phyloP scores from a whole-genome alignment of 2,888 invertebrate species.

The Empis stercorea region DNA sequence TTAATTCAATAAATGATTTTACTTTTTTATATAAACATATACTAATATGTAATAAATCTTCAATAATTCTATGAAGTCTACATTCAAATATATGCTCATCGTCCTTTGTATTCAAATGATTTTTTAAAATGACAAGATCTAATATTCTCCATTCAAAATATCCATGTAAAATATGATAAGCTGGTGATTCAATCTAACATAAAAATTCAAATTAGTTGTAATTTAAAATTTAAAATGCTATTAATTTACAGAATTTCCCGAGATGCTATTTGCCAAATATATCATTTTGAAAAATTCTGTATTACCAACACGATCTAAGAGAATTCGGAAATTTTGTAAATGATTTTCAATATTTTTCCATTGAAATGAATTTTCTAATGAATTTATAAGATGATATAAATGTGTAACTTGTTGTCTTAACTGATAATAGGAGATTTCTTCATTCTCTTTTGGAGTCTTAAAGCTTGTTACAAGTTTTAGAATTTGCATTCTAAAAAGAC shows the following conservation, averaged over 20 bases:
- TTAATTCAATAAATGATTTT: background rate
- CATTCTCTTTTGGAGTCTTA: constrained; percentile 10
- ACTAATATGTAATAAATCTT: constrained; percentile 23
- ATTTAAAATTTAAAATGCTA: background rate
- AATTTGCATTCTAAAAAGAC: constrained; percentile 22
- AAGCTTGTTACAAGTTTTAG: constrained; percentile 24
- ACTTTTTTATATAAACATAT: constrained; percentile 21
- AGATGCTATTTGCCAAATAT: constrained; percentile 25
- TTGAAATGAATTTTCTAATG: constrained; percentile 10
- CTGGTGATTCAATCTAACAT: constrained; percentile 20
- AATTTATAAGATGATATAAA: constrained; percentile 22
- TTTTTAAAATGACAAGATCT: constrained; percentile 24
- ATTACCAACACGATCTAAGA: constrained; percentile 22
- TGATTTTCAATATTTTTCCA: constrained; percentile 14
- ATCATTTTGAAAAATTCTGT: constrained; percentile 22
- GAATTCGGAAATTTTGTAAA: constrained; percentile 17
- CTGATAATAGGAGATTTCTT: constrained; percentile 14
- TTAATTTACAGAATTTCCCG: constrained; percentile 26
- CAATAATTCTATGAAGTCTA: constrained; percentile 22
- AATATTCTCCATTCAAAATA: constrained; percentile 32
- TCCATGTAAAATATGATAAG: constrained; percentile 34
- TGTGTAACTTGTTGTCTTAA: constrained; percentile 25
- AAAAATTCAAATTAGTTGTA: background rate
- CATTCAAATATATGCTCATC: constrained; percentile 1
- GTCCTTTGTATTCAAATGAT: constrained; percentile 8